These are phyloP conservation scores for Caenorhabditis briggsae DNA, from an alignment of 1,140 invertebrate species.

Conservation along the genomic window DNA sequence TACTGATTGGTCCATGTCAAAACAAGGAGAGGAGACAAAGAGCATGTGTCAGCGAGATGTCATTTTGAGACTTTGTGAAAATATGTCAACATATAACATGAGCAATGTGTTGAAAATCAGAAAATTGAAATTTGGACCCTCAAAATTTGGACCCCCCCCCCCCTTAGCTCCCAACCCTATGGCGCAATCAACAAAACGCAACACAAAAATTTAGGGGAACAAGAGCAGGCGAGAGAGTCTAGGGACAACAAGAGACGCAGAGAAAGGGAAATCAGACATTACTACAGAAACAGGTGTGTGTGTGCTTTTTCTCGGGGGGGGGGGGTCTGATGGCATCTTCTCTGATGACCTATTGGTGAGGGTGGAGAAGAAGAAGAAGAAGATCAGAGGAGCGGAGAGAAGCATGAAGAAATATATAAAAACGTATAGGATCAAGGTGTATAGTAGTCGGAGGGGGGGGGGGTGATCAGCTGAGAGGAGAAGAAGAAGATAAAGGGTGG, in stretches of 20 bases:
- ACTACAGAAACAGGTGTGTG: slow-evolving; percentile 19
- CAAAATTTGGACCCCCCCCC: neutral
- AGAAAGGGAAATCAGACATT: neutral
- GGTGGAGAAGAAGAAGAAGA: neutral
- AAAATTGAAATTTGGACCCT: too few relatives aligned
- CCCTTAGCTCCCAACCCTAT: neutral
- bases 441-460: neutral
- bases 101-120: neutral
- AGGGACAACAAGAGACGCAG: neutral
- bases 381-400: neutral
- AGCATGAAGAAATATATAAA: neutral
- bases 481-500: too few relatives aligned
- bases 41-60: slow-evolving; percentile 21
- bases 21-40: neutral
- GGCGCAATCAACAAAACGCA: neutral
- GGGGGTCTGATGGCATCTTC: neutral
- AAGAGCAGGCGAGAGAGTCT: neutral
- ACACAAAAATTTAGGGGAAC: neutral
- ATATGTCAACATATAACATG: too few relatives aligned
- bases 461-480: too few relatives aligned
- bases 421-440: neutral
- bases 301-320: neutral
- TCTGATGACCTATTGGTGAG: slow-evolving; percentile 26
- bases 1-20: slow-evolving; percentile 35
- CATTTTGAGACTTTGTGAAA: neutral